Percentiles rank a stretch among this genome's conserved stretches.
These are phyloP conservation scores for Streptopelia turtur DNA, from an alignment of 2,797 vertebrate species.

Conservation along the genomic window DNA sequence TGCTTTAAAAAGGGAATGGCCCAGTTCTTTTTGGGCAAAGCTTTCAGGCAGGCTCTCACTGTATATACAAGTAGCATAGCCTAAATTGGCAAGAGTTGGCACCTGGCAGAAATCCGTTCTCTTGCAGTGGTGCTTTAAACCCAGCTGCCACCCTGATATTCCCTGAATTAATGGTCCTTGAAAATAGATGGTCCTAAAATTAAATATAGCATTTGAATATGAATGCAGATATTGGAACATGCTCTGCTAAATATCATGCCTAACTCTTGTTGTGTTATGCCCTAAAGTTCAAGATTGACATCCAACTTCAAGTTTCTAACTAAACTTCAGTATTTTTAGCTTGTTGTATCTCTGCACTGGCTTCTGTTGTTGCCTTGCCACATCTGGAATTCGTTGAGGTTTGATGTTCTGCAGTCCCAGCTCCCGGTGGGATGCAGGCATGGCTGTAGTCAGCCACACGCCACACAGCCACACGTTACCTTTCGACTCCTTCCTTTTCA, in stretches of 20 bases:
- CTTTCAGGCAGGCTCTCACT: neutral
- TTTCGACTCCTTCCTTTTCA: constrained; percentile 55
- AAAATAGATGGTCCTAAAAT: neutral
- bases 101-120: neutral
- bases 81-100: neutral
- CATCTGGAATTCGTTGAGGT: neutral
- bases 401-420: neutral
- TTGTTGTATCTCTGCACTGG: neutral
- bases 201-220: neutral
- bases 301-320: neutral
- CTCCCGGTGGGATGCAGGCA: neutral
- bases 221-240: neutral
- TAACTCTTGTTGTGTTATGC: neutral
- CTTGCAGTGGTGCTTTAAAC: neutral
- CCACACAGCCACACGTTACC: too few species aligned
- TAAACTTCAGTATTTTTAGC: neutral
- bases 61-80: neutral
- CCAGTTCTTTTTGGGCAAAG: neutral
- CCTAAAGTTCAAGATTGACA: neutral
- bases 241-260: neutral
- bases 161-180: neutral
- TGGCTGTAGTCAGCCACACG: neutral
- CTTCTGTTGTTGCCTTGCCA: neutral
- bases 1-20: neutral
- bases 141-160: neutral